A percentile compares a stretch with the other conserved stretches of the same genome.
These are phyloP conservation scores for Speoplatyrhinus poulsoni DNA, from an alignment of 2,113 vertebrate genomes.

Conservation along the genomic window DNA sequence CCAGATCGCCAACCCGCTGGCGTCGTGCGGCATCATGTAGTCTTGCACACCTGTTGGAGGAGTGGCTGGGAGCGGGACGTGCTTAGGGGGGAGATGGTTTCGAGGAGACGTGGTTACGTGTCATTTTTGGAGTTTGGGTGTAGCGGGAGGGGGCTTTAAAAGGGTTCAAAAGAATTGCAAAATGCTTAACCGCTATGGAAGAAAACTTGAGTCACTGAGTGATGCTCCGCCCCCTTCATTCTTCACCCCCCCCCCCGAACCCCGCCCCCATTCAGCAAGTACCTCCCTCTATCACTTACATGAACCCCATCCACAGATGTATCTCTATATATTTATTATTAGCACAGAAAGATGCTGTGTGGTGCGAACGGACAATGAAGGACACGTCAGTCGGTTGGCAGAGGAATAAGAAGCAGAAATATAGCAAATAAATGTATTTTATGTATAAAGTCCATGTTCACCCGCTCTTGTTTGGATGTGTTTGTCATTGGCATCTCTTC, in stretches of 20 bases:
- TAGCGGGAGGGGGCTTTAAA: not conserved
- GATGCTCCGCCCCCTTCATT: slow-evolving; percentile 39
- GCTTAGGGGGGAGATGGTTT: too few species aligned
- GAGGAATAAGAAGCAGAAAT: slow-evolving; percentile 51
- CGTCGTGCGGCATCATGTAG: slow-evolving; percentile 98
- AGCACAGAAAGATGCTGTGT: slow-evolving; percentile 78
- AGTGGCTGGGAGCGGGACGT: too few species aligned
- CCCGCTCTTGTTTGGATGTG: slow-evolving; percentile 77
- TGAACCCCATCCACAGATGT: slow-evolving; percentile 72
- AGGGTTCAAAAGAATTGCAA: not conserved
- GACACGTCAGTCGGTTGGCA: slow-evolving; percentile 39
- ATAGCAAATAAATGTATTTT: slow-evolving; percentile 85
- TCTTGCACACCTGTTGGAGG: slow-evolving; percentile 1
- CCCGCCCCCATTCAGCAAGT: slow-evolving; percentile 30
- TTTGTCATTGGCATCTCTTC: slow-evolving; percentile 81
- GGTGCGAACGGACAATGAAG: slow-evolving; percentile 67
- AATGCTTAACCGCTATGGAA: not conserved
- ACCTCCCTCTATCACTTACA: slow-evolving; percentile 38
- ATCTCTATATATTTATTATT: slow-evolving; percentile 81
- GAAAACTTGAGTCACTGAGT: slow-evolving; percentile 40
- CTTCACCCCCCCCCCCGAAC: slow-evolving; percentile 31
- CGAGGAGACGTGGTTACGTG: too few species aligned
- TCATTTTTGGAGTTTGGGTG: too few species aligned
- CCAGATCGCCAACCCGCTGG: slow-evolving; percentile 93
- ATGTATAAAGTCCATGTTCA: slow-evolving; percentile 76